Conservation (phyloP, 2,888 invertebrate genomes). For the Drosophila flavopinicola region DNA sequence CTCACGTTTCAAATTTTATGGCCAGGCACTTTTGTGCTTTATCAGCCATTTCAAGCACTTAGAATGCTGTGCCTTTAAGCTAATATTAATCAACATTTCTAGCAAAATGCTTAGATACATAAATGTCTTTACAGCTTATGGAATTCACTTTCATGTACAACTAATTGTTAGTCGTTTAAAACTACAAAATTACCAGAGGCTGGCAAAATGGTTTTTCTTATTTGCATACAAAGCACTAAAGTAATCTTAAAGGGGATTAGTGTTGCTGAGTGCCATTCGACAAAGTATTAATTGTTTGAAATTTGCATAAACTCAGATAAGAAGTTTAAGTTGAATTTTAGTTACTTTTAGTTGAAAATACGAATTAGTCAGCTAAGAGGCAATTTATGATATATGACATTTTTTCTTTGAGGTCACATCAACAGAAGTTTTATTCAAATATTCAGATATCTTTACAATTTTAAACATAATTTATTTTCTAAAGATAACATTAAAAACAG, state of each 20-base stretch:
- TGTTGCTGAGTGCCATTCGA: slow-evolving; percentile 1
- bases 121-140: slow-evolving; percentile 1
- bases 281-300: not conserved
- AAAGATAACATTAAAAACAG: too few species aligned
- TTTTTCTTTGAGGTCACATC: too few species aligned
- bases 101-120: slow-evolving; percentile 1
- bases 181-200: slow-evolving; percentile 3
- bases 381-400: too few species aligned
- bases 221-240: slow-evolving; percentile 26
- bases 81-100: slow-evolving; percentile 27
- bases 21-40: slow-evolving; percentile 49
- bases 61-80: slow-evolving; percentile 24
- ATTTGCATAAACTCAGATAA: not conserved
- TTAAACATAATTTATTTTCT: too few species aligned
- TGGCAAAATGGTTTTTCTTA: slow-evolving; percentile 10
- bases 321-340: not conserved
- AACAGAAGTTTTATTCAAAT: too few species aligned
- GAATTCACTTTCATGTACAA: slow-evolving; percentile 18
- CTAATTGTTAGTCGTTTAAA: slow-evolving; percentile 31
- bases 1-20: slow-evolving; percentile 62
- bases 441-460: too few species aligned
- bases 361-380: too few species aligned
- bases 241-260: slow-evolving; percentile 5
- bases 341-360: not conserved
- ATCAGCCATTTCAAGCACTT: slow-evolving; percentile 51